Percentiles rank a stretch among this genome's conserved stretches.
These are phyloP conservation scores for silkworm (Bombyx mori) DNA, from an alignment of 1,140 invertebrate genomes.

Conservation along the genomic window DNA sequence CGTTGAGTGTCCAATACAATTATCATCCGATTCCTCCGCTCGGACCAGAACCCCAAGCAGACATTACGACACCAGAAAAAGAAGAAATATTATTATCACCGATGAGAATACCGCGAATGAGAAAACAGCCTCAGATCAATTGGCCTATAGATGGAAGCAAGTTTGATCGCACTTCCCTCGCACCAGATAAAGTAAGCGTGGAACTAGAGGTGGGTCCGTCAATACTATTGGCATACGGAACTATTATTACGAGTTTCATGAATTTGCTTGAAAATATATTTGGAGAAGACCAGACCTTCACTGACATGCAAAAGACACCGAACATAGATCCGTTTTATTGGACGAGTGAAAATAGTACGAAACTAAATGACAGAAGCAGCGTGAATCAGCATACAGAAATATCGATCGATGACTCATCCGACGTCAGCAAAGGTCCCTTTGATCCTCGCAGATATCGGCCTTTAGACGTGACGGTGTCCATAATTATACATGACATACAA, in stretches of 20 bases:
- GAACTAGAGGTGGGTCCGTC: constrained; percentile 96
- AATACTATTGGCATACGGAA: constrained; percentile 89
- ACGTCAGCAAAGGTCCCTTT: constrained; percentile 74
- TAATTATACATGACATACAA: constrained; percentile 96
- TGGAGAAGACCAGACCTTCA: constrained; percentile 94
- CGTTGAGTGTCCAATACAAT: constrained; percentile 89
- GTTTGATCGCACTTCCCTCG: constrained; percentile 89
- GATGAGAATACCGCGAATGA: constrained; percentile 86
- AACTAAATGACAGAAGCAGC: constrained; percentile 68
- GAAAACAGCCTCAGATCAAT: constrained; percentile 78
- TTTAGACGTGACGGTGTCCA: constrained; percentile 90
- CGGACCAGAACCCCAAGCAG: constrained; percentile 88
- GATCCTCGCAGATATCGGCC: constrained; percentile 91
- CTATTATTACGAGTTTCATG: constrained; percentile 89
- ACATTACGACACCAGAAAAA: constrained; percentile 93
- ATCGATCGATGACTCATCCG: constrained; percentile 71
- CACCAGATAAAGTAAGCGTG: constrained; percentile 89
- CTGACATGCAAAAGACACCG: constrained; percentile 86
- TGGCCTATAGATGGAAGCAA: constrained; percentile 78
- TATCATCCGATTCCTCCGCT: constrained; percentile 93
- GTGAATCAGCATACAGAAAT: constrained; percentile 69
- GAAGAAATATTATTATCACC: constrained; percentile 93
- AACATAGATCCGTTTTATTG: constrained; percentile 67
- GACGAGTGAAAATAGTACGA: constrained; percentile 61
- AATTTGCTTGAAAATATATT: constrained; percentile 97